These are phyloP conservation scores for Gastracanthus pulcherrimus DNA, from an alignment of 2,888 invertebrate species.

Conservation along the genomic window DNA sequence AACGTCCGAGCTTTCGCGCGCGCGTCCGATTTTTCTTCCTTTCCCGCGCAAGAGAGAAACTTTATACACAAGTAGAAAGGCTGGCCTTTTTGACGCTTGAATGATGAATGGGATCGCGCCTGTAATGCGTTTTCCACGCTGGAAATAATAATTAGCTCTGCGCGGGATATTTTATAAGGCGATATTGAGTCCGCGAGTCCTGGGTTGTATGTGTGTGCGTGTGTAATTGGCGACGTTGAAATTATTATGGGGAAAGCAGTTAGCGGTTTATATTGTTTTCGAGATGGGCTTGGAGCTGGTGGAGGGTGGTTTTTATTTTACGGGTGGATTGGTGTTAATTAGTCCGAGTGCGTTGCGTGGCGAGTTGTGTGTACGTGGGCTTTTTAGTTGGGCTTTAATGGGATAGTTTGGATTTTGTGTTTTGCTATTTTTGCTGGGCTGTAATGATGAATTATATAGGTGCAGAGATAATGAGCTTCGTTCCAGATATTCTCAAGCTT, in stretches of 20 bases:
- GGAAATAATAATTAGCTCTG: conserved; percentile 36
- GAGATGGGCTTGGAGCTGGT: background rate
- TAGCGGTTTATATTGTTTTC: conserved; percentile 9
- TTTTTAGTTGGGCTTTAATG: too few species aligned
- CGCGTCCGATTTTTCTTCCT: background rate
- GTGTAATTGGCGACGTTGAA: conserved; percentile 20
- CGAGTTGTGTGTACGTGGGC: too few species aligned
- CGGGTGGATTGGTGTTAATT: too few species aligned
- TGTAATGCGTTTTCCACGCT: background rate
- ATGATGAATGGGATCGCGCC: conserved; percentile 30
- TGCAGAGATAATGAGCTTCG: too few species aligned
- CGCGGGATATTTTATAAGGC: conserved; percentile 22
- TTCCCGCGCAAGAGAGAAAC: background rate
- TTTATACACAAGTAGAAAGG: background rate
- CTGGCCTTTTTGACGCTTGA: conserved; percentile 27
- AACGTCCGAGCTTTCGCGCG: conserved; percentile 12
- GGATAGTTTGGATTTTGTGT: too few species aligned
- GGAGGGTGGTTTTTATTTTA: too few species aligned
- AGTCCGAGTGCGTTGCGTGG: too few species aligned
- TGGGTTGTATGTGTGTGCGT: background rate
- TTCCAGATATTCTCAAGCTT: too few species aligned
- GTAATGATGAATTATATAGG: too few species aligned
- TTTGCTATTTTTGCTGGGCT: too few species aligned
- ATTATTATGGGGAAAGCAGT: conserved; percentile 22
- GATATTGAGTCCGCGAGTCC: too few species aligned